A percentile compares a stretch with the other conserved stretches of the same genome.
Conservation (phyloP, 2,113 vertebrate genomes). For the Anas platyrhynchos region DNA sequence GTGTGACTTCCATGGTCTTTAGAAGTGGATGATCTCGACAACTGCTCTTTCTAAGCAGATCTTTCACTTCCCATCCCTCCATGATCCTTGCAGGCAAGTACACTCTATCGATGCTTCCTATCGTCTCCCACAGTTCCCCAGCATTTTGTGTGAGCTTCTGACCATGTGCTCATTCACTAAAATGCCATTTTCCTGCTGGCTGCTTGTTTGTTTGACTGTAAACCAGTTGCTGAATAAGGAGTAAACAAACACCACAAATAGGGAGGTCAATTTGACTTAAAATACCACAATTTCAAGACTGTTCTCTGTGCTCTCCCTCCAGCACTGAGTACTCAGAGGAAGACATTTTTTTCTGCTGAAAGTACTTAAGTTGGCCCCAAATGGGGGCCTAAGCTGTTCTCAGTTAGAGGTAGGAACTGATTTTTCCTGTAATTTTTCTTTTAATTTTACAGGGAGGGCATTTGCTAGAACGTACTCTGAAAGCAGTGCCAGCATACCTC, state of each 20-base stretch:
- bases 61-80: background rate
- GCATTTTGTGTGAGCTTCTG: background rate
- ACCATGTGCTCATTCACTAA: background rate
- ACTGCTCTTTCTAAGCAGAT: background rate
- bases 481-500: background rate
- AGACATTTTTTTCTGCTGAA: background rate
- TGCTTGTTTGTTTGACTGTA: background rate
- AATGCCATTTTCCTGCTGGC: background rate
- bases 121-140: background rate
- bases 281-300: background rate
- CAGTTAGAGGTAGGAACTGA: background rate
- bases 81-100: background rate
- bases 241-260: background rate
- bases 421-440: background rate
- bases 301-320: background rate
- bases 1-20: background rate
- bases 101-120: background rate
- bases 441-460: background rate
- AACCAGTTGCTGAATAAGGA: background rate
- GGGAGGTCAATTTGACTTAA: background rate
- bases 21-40: background rate
- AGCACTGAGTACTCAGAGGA: background rate
- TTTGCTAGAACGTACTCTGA: background rate
- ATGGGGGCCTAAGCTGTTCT: background rate
- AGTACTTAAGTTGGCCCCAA: background rate